Evolutionary conservation across 23 tunicate species (phyloP).

Genomic region (Halocynthia aurantium): DNA sequence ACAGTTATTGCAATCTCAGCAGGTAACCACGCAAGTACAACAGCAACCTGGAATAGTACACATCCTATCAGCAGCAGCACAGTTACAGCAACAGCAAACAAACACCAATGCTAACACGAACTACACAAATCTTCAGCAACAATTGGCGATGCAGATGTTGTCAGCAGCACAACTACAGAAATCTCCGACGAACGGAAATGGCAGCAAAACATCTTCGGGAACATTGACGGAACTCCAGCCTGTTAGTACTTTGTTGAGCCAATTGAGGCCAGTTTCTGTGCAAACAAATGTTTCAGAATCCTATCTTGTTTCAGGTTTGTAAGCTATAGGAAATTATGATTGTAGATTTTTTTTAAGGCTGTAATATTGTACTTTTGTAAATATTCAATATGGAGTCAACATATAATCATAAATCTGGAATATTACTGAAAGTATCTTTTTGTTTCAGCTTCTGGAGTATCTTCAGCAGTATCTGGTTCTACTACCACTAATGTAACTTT

Average conservation of each 20-base stretch:
- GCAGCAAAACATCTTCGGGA: conserved; percentile 15
- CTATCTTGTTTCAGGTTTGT: neutral
- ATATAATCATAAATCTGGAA: too few relatives aligned
- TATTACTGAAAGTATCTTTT: neutral
- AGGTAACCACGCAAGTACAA: conserved; percentile 11
- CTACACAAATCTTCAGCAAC: conserved; percentile 39
- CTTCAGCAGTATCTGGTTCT: conserved; percentile 14
- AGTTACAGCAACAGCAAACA: conserved; percentile 67
- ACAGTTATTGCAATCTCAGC: conserved; percentile 15
- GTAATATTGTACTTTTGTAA: too few relatives aligned
- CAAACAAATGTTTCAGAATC: conserved; percentile 19
- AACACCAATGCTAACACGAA: conserved; percentile 12
- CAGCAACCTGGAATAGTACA: conserved; percentile 80
- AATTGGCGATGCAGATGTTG: conserved; percentile 70
- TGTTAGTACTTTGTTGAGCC: conserved; percentile 75
- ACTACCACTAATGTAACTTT: conserved; percentile 36
- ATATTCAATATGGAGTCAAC: too few relatives aligned
- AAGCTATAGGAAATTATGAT: too few relatives aligned
- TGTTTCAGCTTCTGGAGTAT: neutral
- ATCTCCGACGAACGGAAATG: conserved; percentile 5
- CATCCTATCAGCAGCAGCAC: conserved; percentile 94
- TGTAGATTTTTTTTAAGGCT: too few relatives aligned
- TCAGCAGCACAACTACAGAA: conserved; percentile 23
- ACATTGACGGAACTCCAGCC: conserved; percentile 87
- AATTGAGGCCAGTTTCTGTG: conserved; percentile 55